Evolutionary conservation across 2,888 invertebrate genomes (phyloP), one percentile per base, ranked within the genome.

Genomic region (Brachyptera putata): DNA sequence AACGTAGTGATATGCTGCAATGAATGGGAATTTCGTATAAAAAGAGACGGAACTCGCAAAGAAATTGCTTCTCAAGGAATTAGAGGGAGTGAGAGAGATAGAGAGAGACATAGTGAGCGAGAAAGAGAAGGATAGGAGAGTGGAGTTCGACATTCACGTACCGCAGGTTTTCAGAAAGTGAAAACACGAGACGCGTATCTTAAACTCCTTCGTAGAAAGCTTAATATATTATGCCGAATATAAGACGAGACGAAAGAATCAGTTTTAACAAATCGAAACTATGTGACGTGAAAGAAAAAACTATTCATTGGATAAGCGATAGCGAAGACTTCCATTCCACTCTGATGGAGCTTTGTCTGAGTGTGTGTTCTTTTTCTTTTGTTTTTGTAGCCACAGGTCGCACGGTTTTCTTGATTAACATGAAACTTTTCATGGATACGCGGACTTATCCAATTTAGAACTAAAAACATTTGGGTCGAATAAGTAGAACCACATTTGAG

Each of bases 21-120:
- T 46, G 46, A 46, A 46, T 46, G 46, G n/a, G 46, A 46, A 46
- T 46, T 46, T 24, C 46, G 30, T 30, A n/a, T n/a, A n/a, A n/a
- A 18, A 18, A 7, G 46, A 21, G 46, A 21, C 18, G 24, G 24
- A n/a, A 46, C 22, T 24, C 46, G 46, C 9, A 46, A 21, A 46
- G 22, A 46, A 46, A 46, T 16, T 46, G 30, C 30, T 30, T 30
- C 30, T 30, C 11, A 11, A 30, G 11, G 30, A 11, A 7, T 5
- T 11, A 30, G 30, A 30, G 30, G 5, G 30, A 30, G 30, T 7
- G 30, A 30, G 30, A 11, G 30, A 30, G 30, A 7, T n/a, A n/a
- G n/a, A n/a, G n/a, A n/a, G n/a, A n/a, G n/a, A n/a, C n/a, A n/a
- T n/a, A 30, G 30, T 7, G 30, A 30, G 30, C 11, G 30, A 30